phyloP scores from a whole-genome alignment of 1,140 invertebrate species.

The Philopotamus ludificatus region DNA sequence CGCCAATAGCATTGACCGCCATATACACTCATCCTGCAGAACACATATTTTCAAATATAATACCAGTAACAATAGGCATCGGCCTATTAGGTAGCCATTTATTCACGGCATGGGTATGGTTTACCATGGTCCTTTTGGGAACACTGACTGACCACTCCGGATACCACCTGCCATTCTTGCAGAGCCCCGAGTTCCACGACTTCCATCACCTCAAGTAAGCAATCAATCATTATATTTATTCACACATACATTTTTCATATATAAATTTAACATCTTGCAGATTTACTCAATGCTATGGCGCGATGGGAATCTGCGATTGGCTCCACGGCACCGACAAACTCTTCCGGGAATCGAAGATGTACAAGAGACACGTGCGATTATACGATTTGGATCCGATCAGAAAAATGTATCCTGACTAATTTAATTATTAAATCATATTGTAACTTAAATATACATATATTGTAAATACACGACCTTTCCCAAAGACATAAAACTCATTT shows the following conservation, averaged over 20 bases:
- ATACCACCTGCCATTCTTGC: conserved; percentile 86
- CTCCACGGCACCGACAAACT: conserved; percentile 81
- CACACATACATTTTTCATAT: not conserved
- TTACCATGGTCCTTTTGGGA: conserved; percentile 73
- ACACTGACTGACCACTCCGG: conserved; percentile 88
- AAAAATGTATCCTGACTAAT: conserved; percentile 76
- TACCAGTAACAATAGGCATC: conserved; percentile 79
- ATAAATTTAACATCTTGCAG: conserved; percentile 51
- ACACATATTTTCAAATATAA: conserved; percentile 79
- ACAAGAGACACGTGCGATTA: conserved; percentile 76
- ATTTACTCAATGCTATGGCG: conserved; percentile 84
- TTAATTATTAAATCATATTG: no score
- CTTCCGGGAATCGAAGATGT: conserved; percentile 73
- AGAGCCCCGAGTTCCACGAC: conserved; percentile 86
- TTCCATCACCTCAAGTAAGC: conserved; percentile 86
- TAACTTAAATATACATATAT: no score
- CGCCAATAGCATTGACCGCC: conserved; percentile 78
- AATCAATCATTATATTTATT: not conserved
- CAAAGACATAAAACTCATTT: no score
- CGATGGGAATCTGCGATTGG: conserved; percentile 80
- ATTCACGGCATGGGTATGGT: conserved; percentile 81
- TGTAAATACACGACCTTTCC: no score
- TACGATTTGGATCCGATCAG: conserved; percentile 71
- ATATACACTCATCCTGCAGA: conserved; percentile 87
- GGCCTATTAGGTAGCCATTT: conserved; percentile 80